These are phyloP conservation scores for Podarcis cretensis DNA, from an alignment of 2,113 vertebrate species.

Conservation along the genomic window DNA sequence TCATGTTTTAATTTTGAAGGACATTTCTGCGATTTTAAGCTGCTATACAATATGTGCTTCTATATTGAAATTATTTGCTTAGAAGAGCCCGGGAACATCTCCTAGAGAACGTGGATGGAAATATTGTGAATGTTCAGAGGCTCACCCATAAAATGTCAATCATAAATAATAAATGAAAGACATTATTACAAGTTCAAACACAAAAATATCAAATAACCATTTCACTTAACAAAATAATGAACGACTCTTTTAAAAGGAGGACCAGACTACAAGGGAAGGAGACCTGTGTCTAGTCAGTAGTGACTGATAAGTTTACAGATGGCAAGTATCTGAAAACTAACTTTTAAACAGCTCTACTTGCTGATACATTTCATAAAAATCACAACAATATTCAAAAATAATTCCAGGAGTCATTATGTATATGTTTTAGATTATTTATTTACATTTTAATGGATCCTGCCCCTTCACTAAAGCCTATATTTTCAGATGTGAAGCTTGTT, in stretches of 20 bases:
- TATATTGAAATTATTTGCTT: not conserved
- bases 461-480: not conserved
- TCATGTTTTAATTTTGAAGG: not conserved
- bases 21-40: not conserved
- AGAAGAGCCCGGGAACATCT: not conserved
- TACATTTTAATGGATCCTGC: not conserved
- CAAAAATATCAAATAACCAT: not conserved
- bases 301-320: not conserved
- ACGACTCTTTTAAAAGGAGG: not conserved
- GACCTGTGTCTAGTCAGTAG: not conserved
- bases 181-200: not conserved
- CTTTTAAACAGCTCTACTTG: too few species aligned
- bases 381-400: too few species aligned
- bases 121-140: not conserved
- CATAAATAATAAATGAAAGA: not conserved
- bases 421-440: too few species aligned
- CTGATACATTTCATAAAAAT: too few species aligned
- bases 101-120: not conserved
- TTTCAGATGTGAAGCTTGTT: not conserved
- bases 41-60: not conserved
- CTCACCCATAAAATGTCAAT: not conserved
- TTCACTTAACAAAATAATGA: not conserved
- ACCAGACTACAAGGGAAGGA: not conserved
- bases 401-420: too few species aligned
- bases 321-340: too few species aligned